Base-by-base conservation (phyloP, 2,797 vertebrate species). In the Capromys pilorides region DNA sequence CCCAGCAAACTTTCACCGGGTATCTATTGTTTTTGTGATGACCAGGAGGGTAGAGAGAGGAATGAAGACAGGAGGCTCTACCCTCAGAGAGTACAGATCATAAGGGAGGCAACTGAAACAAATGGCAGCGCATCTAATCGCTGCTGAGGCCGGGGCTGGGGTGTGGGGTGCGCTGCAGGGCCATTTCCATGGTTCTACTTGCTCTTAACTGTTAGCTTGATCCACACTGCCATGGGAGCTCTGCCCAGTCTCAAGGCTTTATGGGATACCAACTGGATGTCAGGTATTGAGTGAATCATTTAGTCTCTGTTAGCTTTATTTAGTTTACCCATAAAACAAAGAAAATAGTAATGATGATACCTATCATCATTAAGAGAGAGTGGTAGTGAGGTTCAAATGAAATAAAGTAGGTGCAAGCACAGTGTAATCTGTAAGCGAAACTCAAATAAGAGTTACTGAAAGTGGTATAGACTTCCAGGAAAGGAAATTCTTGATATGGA, bases 251-350 rank as follows among this genome's bases (percentile, higher is more conserved):
- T 31, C 73, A 13, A 75, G 71, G 73, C 24, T 9, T 66, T n/a
- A 12, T 78, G 16, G 61, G 91, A 66, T 16, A 77, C 28, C 69
- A 59, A 80, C 39, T 82, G n/a, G 19, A 92, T 49, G 80, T 36
- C 8, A 45, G 69, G 36, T 39, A 51, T 7, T 51, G 33, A 33
- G 64, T 80, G 79, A 75, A 87, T 59, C 81, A 57, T 31, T 86
- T 62, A 57, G 64, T 7, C 77, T 45, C 54, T 59, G 8, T 73
- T 51, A 22, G 61, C 33, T 82, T 36, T 86, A 62, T 36, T 45
- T 16, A 75, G 69, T 54, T 79, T 33, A 54, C 59, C 84, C 90
- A 69, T 22, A 91, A 88, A 88, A 81, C 67, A 33, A 96, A 64
- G 80, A 86, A 82, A 95, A 84, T 26, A 67, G 75, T 61, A 12